These are phyloP conservation scores for Xiphophorus birchmanni DNA, from an alignment of 2,797 vertebrate genomes.

Conservation along the genomic window DNA sequence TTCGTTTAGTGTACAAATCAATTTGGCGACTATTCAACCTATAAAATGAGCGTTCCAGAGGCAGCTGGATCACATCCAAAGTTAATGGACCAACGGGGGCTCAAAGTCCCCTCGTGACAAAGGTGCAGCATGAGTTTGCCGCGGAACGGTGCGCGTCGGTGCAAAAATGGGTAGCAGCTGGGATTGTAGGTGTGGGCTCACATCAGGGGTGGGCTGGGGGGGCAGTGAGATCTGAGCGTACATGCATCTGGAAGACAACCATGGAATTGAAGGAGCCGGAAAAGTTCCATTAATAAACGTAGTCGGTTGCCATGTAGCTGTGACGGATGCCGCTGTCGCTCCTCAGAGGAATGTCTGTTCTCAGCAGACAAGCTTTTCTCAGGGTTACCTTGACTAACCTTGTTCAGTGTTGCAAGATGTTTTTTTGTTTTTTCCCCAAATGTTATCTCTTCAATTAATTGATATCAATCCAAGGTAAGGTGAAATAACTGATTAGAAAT, in stretches of 20 bases:
- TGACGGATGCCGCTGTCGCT: not conserved
- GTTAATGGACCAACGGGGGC: not conserved
- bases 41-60: not conserved
- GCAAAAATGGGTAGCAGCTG: slow-evolving; percentile 21
- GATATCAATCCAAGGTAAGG: slow-evolving; percentile 35
- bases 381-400: slow-evolving; percentile 31
- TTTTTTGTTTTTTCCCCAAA: not conserved
- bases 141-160: slow-evolving; percentile 5
- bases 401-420: slow-evolving; percentile 21
- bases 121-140: not conserved
- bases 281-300: slow-evolving; percentile 6
- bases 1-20: not conserved
- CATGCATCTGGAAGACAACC: slow-evolving; percentile 3
- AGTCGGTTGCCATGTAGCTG: slow-evolving; percentile 5
- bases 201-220: too few relatives aligned
- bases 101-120: slow-evolving; percentile 10
- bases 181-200: slow-evolving; percentile 1
- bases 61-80: slow-evolving; percentile 3
- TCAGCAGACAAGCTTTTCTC: not conserved
- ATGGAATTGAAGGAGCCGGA: not conserved
- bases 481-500: slow-evolving; percentile 34
- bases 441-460: slow-evolving; percentile 18
- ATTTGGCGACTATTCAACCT: not conserved
- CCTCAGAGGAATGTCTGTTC: not conserved
- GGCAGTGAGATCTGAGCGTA: not conserved